These are phyloP conservation scores for Ochotona curzoniae DNA, from an alignment of 2,113 vertebrate genomes.

Conservation along the genomic window DNA sequence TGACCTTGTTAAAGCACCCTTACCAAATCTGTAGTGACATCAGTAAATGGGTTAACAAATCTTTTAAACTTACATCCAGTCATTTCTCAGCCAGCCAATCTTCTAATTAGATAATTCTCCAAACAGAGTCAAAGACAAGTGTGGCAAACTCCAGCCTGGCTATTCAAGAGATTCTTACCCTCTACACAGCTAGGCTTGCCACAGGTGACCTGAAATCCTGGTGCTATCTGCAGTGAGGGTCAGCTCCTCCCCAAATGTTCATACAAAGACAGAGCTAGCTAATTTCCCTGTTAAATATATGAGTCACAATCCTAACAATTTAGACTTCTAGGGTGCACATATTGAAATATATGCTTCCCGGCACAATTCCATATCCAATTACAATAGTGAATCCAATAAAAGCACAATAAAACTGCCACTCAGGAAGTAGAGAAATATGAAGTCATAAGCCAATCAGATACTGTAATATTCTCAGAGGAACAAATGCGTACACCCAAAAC, in stretches of 20 bases:
- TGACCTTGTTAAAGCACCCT: slow-evolving; percentile 6
- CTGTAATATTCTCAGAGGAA: slow-evolving; percentile 40
- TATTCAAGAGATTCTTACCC: background rate
- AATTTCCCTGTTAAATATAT: slow-evolving; percentile 68
- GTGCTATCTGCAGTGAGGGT: background rate
- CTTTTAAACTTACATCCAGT: slow-evolving; percentile 41
- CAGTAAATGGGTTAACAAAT: slow-evolving; percentile 35
- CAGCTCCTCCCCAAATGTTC: slow-evolving; percentile 62
- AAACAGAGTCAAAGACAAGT: slow-evolving; percentile 28
- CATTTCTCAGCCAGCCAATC: slow-evolving; percentile 24
- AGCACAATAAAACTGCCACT: slow-evolving; percentile 61
- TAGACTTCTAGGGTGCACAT: slow-evolving; percentile 63
- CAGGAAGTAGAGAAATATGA: slow-evolving; percentile 41
- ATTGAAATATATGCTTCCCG: slow-evolving; percentile 72
- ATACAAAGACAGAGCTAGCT: slow-evolving; percentile 64
- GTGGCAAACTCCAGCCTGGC: slow-evolving; percentile 24
- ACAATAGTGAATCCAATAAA: slow-evolving; percentile 76
- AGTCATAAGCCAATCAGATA: slow-evolving; percentile 54
- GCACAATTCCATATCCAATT: slow-evolving; percentile 76
- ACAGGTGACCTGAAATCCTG: slow-evolving; percentile 17
- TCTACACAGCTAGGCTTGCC: background rate
- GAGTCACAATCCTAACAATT: slow-evolving; percentile 69
- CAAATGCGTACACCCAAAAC: background rate
- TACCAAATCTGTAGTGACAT: slow-evolving; percentile 37
- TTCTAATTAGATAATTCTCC: slow-evolving; percentile 49